Conservation (phyloP, 2,888 invertebrate species). For the Eristalinus aeneus region DNA sequence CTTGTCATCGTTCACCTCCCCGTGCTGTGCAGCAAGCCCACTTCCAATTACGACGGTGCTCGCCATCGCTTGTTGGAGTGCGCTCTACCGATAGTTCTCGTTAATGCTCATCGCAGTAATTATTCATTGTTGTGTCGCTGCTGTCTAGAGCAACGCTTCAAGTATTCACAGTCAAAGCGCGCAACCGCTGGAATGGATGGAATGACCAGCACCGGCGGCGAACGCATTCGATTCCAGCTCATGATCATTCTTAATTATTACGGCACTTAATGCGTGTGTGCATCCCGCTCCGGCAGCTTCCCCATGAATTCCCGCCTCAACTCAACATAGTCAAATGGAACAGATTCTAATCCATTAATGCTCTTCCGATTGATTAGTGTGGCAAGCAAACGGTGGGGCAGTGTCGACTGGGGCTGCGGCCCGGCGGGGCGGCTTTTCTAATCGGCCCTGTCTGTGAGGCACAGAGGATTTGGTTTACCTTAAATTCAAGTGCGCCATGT, state of each 20-base stretch:
- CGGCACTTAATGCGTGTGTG: constrained; percentile 45
- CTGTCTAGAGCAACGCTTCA: constrained; percentile 30
- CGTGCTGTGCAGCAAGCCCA: constrained; percentile 32
- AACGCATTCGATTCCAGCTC: constrained; percentile 44
- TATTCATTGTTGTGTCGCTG: constrained; percentile 64
- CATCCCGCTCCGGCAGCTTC: constrained; percentile 1
- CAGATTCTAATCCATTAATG: constrained; percentile 65
- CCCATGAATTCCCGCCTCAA: constrained; percentile 7
- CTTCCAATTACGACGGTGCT: constrained; percentile 56
- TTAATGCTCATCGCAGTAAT: constrained; percentile 52
- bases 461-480: constrained; percentile 42
- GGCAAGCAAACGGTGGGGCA: neutral
- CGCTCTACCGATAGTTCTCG: constrained; percentile 27
- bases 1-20: constrained; percentile 56
- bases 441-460: neutral
- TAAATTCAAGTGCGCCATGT: constrained; percentile 55
- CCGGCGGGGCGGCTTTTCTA: too few relatives aligned
- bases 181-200: constrained; percentile 37
- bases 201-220: constrained; percentile 38
- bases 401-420: neutral
- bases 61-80: constrained; percentile 37
- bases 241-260: constrained; percentile 69
- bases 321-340: constrained; percentile 49
- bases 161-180: constrained; percentile 56
- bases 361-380: constrained; percentile 61